These are phyloP conservation scores for Rhinichthys osculus DNA, from an alignment of 2,797 vertebrate species.

Conservation along the genomic window DNA sequence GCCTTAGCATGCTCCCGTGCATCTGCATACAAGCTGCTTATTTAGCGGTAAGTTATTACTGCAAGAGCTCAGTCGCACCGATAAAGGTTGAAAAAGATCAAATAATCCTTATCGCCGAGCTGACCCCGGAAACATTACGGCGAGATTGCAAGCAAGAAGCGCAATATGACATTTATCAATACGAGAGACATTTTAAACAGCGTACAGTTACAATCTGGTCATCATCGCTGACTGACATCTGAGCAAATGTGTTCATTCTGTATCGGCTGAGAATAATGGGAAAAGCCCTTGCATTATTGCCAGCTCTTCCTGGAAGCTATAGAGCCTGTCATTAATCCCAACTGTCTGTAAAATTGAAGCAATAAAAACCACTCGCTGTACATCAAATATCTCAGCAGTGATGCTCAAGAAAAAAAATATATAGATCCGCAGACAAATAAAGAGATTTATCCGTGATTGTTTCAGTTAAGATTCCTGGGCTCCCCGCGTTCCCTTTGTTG, in stretches of 20 bases:
- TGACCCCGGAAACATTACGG: constrained; percentile 64
- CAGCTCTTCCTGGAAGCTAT: constrained; percentile 76
- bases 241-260: constrained; percentile 76
- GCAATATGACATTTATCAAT: constrained; percentile 75
- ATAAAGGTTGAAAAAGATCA: constrained; percentile 63
- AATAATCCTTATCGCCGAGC: constrained; percentile 63
- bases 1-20: constrained; percentile 57
- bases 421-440: constrained; percentile 82
- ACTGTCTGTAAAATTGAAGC: constrained; percentile 85
- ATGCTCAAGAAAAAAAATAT: constrained; percentile 75
- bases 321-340: constrained; percentile 82
- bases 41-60: constrained; percentile 59
- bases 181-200: constrained; percentile 74
- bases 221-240: constrained; percentile 73
- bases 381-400: constrained; percentile 74
- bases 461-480: constrained; percentile 80
- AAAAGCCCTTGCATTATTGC: constrained; percentile 78
- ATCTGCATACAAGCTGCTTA: constrained; percentile 58
- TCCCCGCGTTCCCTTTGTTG: constrained; percentile 79
- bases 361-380: constrained; percentile 80
- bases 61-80: constrained; percentile 46
- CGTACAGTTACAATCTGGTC: constrained; percentile 73
- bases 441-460: constrained; percentile 78
- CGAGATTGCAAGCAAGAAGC: constrained; percentile 70
- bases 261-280: constrained; percentile 74